These are phyloP conservation scores for Porites lutea DNA, from an alignment of 64 coral and sea anemone species.

Conservation along the genomic window DNA sequence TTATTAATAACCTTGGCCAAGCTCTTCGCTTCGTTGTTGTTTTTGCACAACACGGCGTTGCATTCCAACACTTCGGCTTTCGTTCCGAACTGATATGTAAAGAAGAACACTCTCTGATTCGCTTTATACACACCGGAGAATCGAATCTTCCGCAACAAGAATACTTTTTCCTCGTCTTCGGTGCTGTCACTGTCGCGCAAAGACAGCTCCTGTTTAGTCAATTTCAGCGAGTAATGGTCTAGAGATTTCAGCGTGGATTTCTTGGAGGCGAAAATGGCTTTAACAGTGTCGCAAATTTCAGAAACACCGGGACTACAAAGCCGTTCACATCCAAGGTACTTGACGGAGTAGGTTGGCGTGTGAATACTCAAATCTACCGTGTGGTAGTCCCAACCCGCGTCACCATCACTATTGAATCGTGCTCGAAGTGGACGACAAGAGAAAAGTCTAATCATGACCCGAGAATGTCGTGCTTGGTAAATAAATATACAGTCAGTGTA, in stretches of 20 bases:
- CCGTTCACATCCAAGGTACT: conserved; percentile 86
- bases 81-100: conserved; percentile 88
- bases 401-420: conserved; percentile 34
- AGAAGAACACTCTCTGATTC: conserved; percentile 90
- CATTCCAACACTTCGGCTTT: conserved; percentile 91
- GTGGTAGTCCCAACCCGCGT: conserved; percentile 81
- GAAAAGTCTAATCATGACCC: conserved; percentile 86
- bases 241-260: conserved; percentile 67
- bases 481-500: not conserved
- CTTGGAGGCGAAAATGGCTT: conserved; percentile 71
- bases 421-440: conserved; percentile 75
- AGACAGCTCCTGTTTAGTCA: conserved; percentile 85
- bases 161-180: conserved; percentile 84
- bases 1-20: conserved; percentile 87
- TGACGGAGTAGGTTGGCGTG: conserved; percentile 85
- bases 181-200: conserved; percentile 90
- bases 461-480: conserved; percentile 15
- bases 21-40: conserved; percentile 88
- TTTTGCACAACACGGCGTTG: conserved; percentile 80
- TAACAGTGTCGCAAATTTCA: conserved; percentile 92
- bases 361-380: conserved; percentile 82
- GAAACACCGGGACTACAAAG: conserved; percentile 73
- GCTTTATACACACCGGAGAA: conserved; percentile 84
- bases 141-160: conserved; percentile 74
- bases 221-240: conserved; percentile 81